Percentiles rank a stretch among this genome's conserved stretches.
These are phyloP conservation scores for Notolepis coatsorum DNA, from an alignment of 2,797 vertebrate species.

Conservation along the genomic window DNA sequence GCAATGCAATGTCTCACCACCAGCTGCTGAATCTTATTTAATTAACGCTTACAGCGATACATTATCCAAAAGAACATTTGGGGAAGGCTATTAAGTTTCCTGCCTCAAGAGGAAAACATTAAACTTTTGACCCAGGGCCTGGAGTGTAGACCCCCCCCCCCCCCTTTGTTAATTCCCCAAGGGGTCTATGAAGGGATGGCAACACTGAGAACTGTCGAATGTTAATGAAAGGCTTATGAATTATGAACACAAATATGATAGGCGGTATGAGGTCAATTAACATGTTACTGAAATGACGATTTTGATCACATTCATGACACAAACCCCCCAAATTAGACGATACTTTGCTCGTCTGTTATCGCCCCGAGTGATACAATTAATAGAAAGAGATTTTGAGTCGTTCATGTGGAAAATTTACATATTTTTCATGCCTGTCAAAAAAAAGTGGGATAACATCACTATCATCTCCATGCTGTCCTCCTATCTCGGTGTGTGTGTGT, in stretches of 20 bases:
- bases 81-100: conserved; percentile 37
- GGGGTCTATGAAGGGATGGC: conserved; percentile 37
- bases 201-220: conserved; percentile 12
- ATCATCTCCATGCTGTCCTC: conserved; percentile 30
- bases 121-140: conserved; percentile 39
- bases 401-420: conserved; percentile 43
- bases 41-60: conserved; percentile 42
- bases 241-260: conserved; percentile 27
- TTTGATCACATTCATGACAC: conserved; percentile 11
- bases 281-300: conserved; percentile 13
- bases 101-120: conserved; percentile 44
- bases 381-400: conserved; percentile 25
- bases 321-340: not conserved
- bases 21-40: conserved; percentile 42
- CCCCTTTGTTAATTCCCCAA: conserved; percentile 29
- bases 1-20: conserved; percentile 17
- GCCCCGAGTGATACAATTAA: conserved; percentile 36
- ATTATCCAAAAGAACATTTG: conserved; percentile 46
- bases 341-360: not conserved
- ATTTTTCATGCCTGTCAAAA: conserved; percentile 46
- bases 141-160: conserved; percentile 13
- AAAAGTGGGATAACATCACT: conserved; percentile 14
- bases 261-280: conserved; percentile 7
- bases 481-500: conserved; percentile 12
- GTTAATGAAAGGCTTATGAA: conserved; percentile 34